Conservation (phyloP, 2,113 vertebrate species). For the Benitochromis conjunctus region DNA sequence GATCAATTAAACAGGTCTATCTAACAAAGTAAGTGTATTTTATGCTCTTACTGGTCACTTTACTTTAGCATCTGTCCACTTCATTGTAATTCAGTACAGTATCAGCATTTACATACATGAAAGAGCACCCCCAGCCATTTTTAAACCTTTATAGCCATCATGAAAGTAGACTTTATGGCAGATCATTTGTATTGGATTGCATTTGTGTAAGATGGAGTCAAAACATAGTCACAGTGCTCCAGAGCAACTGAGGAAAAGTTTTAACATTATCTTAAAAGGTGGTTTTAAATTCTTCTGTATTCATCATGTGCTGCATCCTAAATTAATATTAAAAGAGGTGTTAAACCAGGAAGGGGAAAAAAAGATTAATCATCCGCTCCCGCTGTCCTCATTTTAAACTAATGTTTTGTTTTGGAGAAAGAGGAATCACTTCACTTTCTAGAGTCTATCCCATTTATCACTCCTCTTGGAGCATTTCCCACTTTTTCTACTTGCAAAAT, state of each 20-base stretch:
- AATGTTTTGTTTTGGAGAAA: slow-evolving; percentile 10
- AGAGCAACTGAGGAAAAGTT: neutral
- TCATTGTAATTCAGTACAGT: neutral
- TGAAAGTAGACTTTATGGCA: neutral
- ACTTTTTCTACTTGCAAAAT: neutral
- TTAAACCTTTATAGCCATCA: neutral
- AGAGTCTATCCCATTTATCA: slow-evolving; percentile 12
- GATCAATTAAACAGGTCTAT: neutral
- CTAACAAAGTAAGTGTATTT: neutral
- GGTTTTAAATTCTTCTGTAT: neutral
- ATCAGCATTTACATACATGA: neutral
- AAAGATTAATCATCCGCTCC: slow-evolving; percentile 14
- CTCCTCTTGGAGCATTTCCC: neutral
- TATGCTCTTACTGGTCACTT: neutral
- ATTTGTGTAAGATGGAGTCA: neutral
- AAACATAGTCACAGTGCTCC: neutral
- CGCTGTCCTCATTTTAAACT: slow-evolving; percentile 2
- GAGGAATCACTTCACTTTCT: slow-evolving; percentile 7
- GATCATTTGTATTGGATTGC: neutral
- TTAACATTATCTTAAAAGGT: neutral
- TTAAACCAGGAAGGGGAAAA: neutral
- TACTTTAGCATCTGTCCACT: neutral
- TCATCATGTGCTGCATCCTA: neutral
- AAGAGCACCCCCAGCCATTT: neutral
- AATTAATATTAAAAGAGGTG: neutral